Percentiles rank a stretch among this genome's conserved stretches.
Evolutionary conservation across 1,140 invertebrate genomes (phyloP).

Genomic region (Hycleus cichorii): DNA sequence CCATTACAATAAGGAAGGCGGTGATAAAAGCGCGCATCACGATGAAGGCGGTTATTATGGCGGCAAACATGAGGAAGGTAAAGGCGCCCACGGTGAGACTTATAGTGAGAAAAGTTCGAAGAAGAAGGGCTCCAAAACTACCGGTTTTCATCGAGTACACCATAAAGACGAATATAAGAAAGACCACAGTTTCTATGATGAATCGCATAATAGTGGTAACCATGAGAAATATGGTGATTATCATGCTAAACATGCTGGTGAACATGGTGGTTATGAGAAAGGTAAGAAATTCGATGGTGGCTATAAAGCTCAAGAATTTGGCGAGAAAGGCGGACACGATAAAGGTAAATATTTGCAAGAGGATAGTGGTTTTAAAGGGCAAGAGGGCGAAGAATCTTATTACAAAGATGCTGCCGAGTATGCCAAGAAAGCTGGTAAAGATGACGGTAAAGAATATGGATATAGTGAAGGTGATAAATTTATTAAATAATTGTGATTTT

Average conservation of each 20-base stretch:
- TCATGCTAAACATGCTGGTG: conserved; percentile 43
- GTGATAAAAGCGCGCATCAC: conserved; percentile 37
- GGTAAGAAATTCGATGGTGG: conserved; percentile 30
- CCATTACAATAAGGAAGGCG: conserved; percentile 39
- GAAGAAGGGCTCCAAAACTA: conserved; percentile 61
- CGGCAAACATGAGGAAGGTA: conserved; percentile 35
- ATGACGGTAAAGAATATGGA: conserved; percentile 10
- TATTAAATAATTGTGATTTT: no score
- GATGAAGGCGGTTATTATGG: conserved; percentile 41
- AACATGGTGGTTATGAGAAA: conserved; percentile 43
- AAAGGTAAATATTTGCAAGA: conserved; percentile 20
- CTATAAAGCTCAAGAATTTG: conserved; percentile 18
- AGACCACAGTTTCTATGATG: conserved; percentile 64
- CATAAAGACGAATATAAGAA: conserved; percentile 70
- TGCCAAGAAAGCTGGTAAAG: conserved; percentile 15
- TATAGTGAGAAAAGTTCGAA: conserved; percentile 44
- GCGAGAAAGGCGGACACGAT: conserved; percentile 16
- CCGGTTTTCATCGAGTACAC: conserved; percentile 63
- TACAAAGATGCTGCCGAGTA: conserved; percentile 19
- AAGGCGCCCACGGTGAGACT: conserved; percentile 39
- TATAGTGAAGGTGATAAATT: neutral
- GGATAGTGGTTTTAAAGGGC: conserved; percentile 13
- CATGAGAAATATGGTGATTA: conserved; percentile 48
- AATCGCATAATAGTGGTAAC: conserved; percentile 55
- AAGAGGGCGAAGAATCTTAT: conserved; percentile 16